Conservation (phyloP, 2,888 invertebrate genomes). For the Sympetrum striolatum region DNA sequence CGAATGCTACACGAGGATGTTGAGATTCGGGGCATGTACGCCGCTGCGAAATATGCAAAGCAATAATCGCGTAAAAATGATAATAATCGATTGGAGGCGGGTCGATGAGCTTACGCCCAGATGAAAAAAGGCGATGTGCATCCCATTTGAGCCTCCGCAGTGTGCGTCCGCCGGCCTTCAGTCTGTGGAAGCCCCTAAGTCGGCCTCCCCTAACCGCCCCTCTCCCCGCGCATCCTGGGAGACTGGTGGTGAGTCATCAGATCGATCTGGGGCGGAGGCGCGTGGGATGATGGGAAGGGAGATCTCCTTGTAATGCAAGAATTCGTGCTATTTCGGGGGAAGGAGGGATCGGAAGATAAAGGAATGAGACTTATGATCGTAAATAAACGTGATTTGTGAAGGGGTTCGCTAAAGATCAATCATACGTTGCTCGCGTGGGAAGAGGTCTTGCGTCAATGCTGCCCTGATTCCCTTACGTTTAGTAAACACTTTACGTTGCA, state of each 20-base stretch:
- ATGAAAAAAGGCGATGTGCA: no score
- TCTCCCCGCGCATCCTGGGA: background rate
- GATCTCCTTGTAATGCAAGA: background rate
- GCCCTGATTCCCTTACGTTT: no score
- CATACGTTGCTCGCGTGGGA: background rate
- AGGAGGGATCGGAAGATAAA: background rate
- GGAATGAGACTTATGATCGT: background rate
- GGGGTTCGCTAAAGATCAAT: background rate
- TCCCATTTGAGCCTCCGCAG: background rate
- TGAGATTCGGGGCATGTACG: no score
- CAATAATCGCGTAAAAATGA: background rate
- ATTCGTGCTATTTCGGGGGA: background rate
- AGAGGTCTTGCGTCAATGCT: background rate
- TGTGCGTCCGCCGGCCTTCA: background rate
- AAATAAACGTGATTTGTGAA: background rate
- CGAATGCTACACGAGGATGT: no score
- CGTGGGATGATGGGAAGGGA: background rate
- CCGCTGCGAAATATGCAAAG: no score
- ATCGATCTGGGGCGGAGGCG: background rate
- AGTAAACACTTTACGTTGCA: no score
- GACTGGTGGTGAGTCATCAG: background rate
- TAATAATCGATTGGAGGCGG: background rate
- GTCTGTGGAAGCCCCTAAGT: background rate
- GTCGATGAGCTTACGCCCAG: no score
- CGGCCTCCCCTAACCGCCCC: background rate